Evolutionary conservation across 2,888 invertebrate species (phyloP).

Genomic region (Drosophila borealis): DNA sequence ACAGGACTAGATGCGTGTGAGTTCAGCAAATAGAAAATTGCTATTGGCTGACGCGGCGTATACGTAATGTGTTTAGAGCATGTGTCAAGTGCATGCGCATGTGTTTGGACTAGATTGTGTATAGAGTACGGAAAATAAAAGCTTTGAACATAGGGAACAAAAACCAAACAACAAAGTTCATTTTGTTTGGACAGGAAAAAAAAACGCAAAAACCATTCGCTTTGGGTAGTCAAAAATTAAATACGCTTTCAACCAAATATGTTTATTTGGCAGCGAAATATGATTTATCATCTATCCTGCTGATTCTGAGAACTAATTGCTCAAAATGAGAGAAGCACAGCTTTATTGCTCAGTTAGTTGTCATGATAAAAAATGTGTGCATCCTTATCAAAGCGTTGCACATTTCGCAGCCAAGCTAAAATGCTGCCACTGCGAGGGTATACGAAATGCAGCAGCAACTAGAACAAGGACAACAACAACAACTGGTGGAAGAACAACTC

Average conservation of each 20-base stretch:
- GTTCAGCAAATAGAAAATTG: constrained; percentile 79
- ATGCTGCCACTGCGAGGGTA: neutral
- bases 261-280: too few relatives aligned
- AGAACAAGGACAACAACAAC: neutral
- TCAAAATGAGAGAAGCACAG: neutral
- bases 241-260: constrained; percentile 4
- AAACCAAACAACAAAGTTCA: constrained; percentile 32
- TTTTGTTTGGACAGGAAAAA: constrained; percentile 4
- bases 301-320: neutral
- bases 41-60: constrained; percentile 46
- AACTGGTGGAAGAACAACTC: constrained; percentile 14
- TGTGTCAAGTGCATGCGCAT: constrained; percentile 31
- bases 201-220: neutral
- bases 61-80: constrained; percentile 41
- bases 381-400: neutral
- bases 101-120: constrained; percentile 4
- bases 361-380: constrained; percentile 3
- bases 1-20: constrained; percentile 76
- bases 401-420: constrained; percentile 1
- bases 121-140: constrained; percentile 14
- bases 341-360: too few relatives aligned
- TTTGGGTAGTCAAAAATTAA: neutral
- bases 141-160: constrained; percentile 8
- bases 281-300: too few relatives aligned
- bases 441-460: constrained; percentile 5